A percentile compares a stretch with the other conserved stretches of the same genome.
Evolutionary conservation across 30 jellyfish, hydroid and myxozoan genomes (phyloP).

Genomic region (Morbakka virulenta): DNA sequence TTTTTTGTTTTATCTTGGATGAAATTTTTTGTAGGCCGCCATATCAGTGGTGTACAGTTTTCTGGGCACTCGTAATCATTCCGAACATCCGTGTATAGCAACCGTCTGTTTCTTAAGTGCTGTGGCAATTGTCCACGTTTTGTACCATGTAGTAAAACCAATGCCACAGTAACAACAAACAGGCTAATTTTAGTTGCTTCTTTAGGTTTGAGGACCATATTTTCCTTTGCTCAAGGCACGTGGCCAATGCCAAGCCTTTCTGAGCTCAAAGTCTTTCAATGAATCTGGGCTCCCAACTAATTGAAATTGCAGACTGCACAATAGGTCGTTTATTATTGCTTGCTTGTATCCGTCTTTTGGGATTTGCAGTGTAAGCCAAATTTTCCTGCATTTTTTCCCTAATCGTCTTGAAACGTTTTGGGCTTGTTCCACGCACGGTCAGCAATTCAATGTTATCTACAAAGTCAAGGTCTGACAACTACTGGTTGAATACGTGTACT

Average conservation of each 20-base stretch:
- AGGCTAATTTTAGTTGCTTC: background rate
- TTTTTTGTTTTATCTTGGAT: background rate
- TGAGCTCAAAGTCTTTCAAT: background rate
- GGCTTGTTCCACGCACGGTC: background rate
- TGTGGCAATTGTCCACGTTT: background rate
- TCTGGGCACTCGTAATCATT: background rate
- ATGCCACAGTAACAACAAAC: background rate
- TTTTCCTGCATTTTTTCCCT: background rate
- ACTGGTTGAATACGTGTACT: too few species aligned
- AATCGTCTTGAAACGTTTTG: background rate
- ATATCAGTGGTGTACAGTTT: background rate
- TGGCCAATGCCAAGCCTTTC: background rate
- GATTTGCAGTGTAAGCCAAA: background rate
- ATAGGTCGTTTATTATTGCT: too few species aligned
- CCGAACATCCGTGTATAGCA: background rate
- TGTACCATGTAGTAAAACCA: background rate
- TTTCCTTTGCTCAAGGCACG: background rate
- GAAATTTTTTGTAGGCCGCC: background rate
- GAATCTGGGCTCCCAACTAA: background rate
- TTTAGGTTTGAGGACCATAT: background rate
- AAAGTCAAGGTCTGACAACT: too few species aligned
- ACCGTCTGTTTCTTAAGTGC: background rate
- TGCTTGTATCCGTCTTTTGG: background rate
- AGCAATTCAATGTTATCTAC: too few species aligned
- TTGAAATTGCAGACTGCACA: background rate